These are phyloP conservation scores for Limanda limanda DNA, from an alignment of 2,113 vertebrate genomes.

Conservation along the genomic window DNA sequence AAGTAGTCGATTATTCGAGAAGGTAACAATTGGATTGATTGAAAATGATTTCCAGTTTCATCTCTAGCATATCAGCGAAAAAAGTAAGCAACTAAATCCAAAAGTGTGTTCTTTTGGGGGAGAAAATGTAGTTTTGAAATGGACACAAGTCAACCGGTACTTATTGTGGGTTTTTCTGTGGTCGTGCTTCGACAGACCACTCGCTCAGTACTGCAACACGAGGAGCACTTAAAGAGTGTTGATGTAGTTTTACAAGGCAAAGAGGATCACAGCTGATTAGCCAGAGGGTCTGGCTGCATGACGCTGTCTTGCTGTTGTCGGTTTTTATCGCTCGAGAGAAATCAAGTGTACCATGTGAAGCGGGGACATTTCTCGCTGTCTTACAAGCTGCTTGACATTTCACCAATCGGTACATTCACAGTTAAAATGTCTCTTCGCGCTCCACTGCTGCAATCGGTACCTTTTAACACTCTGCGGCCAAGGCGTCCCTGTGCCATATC, in stretches of 20 bases:
- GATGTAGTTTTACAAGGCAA: not conserved
- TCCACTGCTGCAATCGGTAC: not conserved
- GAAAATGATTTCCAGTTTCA: too few species aligned
- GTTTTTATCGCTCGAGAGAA: not conserved
- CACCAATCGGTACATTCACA: not conserved
- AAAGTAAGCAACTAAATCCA: too few species aligned
- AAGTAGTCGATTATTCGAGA: too few species aligned
- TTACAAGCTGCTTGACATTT: not conserved
- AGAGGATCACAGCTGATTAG: slow-evolving; percentile 52
- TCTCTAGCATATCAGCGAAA: too few species aligned
- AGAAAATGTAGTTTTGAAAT: not conserved
- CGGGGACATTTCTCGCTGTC: not conserved
- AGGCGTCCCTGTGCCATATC: not conserved
- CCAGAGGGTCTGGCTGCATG: slow-evolving; percentile 45
- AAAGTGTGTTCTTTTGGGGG: too few species aligned
- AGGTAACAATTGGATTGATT: too few species aligned
- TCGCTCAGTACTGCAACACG: not conserved
- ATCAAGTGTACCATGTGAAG: not conserved
- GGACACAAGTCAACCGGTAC: not conserved
- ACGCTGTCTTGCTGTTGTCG: slow-evolving; percentile 10
- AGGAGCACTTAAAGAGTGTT: not conserved
- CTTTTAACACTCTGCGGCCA: not conserved
- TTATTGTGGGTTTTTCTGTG: not conserved
- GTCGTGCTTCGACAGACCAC: not conserved
- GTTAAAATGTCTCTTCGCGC: not conserved